Evolutionary conservation across 1,140 invertebrate genomes (phyloP), one percentile per base, ranked within the genome.

Genomic region (Neodiprion virginianus): DNA sequence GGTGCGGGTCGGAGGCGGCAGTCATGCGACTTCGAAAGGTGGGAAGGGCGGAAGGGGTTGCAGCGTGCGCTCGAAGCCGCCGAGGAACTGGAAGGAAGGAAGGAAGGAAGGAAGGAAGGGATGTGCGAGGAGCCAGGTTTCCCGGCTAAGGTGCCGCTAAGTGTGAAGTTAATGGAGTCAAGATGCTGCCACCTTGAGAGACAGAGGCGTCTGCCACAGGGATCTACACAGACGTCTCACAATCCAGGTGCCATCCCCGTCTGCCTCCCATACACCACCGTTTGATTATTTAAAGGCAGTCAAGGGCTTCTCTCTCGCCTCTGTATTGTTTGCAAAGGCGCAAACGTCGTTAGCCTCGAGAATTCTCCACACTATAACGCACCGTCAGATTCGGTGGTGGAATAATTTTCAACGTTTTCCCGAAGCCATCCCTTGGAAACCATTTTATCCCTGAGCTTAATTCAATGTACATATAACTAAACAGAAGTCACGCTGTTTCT

Each of bases 111-210:
- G 53, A 61, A 61, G 53, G 53, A 61, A 61, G 28, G 28, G 28
- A 40, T 40, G 28, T 40, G 28, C 28, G 28, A 40, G 28, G 28
- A 40, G 28, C 28, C 28, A 40, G 21, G 12, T 21, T 21, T 69
- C 11, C 21, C 67, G 23, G 67, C 82, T 79, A 80, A 84, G 81
- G 82, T 80, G 81, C 80, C 80, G 80, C 82, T 89, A 88, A 89
- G 88, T 88, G 87, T 88, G 81, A 86, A 88, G 86, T 88, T 88
- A 89, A 89, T 89, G 84, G 86, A 89, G 85, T 87, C 85, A 87
- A 86, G 82, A 84, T 81, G 81, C 81, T 80, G 74, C 47, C 28
- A 21, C 21, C 61, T 47, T 69, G 48, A 50, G 71, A 65, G 67
- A 49, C 67, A 69, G 48, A 47, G 10, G 28, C 48, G 69, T 71